A percentile compares a stretch with the other conserved stretches of the same genome.
These are phyloP conservation scores for Rhyacophila evoluta DNA, from an alignment of 2,888 invertebrate species.

Conservation along the genomic window DNA sequence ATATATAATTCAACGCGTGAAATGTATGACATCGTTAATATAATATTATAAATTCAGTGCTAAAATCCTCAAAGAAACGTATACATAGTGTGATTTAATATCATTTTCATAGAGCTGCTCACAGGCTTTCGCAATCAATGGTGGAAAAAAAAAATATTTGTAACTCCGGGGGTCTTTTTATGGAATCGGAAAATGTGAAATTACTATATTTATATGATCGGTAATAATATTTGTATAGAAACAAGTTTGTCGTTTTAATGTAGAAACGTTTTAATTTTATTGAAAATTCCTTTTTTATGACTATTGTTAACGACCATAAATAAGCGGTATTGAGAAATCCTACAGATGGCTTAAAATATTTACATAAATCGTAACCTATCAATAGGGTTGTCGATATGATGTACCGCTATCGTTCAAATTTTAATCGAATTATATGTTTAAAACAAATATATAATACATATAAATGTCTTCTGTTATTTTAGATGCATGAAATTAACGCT, in stretches of 20 bases:
- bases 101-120: not conserved
- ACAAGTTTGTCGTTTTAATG: not conserved
- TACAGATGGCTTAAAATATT: too few species aligned
- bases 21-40: too few species aligned
- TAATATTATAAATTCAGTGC: too few species aligned
- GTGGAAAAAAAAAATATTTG: not conserved
- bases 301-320: not conserved
- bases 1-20: too few species aligned
- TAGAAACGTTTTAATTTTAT: not conserved
- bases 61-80: not conserved
- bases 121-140: not conserved
- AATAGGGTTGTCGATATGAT: too few species aligned
- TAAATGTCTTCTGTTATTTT: too few species aligned
- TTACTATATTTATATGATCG: not conserved
- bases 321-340: not conserved
- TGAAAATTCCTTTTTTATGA: not conserved
- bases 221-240: not conserved
- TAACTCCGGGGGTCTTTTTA: not conserved
- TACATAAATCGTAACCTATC: too few species aligned
- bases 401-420: too few species aligned
- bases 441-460: too few species aligned
- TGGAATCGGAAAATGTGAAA: not conserved
- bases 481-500: too few species aligned
- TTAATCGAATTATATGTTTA: too few species aligned
- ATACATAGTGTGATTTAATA: not conserved